A percentile compares a stretch with the other conserved stretches of the same genome.
Evolutionary conservation across 2,113 vertebrate species (phyloP).

Genomic region (Pterocles gutturalis): DNA sequence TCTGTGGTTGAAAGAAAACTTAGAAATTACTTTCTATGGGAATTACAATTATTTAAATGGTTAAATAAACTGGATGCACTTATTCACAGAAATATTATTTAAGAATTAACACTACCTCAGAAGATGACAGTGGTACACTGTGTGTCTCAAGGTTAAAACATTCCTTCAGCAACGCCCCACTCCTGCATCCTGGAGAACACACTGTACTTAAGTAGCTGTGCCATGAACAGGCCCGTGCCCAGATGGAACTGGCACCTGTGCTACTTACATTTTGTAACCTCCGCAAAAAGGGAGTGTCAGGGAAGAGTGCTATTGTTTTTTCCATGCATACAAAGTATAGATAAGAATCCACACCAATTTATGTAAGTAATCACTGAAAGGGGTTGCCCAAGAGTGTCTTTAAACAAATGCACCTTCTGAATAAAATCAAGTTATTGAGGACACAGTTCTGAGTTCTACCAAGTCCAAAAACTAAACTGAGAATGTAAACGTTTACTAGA

Average conservation of each 20-base stretch:
- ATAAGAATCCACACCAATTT: neutral
- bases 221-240: neutral
- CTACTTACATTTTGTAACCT: neutral
- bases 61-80: slow-evolving; percentile 14
- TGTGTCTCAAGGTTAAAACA: neutral
- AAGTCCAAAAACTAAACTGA: neutral
- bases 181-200: neutral
- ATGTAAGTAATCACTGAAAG: neutral
- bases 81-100: neutral
- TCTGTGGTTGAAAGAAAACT: neutral
- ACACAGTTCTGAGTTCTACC: neutral
- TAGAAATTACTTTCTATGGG: too few relatives aligned
- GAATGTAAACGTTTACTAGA: neutral
- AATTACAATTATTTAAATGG: too few relatives aligned
- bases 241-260: slow-evolving; percentile 18
- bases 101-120: neutral
- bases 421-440: neutral
- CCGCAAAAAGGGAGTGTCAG: neutral
- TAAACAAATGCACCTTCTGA: neutral
- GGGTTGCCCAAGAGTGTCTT: neutral
- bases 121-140: neutral
- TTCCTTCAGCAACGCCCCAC: neutral
- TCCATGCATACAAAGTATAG: neutral
- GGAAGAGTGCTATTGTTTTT: slow-evolving; percentile 3
- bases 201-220: neutral